Conservation (phyloP, 2,888 invertebrate species). For the Napeogenes inachia region DNA sequence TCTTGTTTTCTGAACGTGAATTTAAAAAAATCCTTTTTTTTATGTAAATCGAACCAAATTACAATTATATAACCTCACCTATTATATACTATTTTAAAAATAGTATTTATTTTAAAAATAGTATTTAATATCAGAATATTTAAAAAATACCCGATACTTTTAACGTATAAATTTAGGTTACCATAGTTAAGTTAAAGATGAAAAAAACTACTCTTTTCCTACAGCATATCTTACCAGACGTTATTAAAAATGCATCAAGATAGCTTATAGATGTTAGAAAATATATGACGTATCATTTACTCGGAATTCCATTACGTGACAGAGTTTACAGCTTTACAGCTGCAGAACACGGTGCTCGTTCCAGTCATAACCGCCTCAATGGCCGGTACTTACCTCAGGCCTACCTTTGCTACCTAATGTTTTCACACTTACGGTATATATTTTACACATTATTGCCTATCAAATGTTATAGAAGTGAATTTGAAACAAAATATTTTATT, state of each 20-base stretch:
- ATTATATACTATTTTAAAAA: background rate
- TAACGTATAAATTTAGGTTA: no score
- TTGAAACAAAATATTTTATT: background rate
- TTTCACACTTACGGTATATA: conserved; percentile 13
- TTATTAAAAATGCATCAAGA: conserved; percentile 3
- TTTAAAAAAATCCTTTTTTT: no score
- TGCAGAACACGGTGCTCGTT: conserved; percentile 42
- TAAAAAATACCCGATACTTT: no score
- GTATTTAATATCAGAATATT: no score
- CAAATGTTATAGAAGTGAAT: background rate
- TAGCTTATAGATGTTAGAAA: background rate
- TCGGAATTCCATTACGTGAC: conserved; percentile 39
- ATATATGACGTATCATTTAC: conserved; percentile 1
- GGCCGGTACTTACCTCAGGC: conserved; percentile 38
- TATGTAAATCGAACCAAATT: no score
- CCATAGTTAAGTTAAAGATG: no score
- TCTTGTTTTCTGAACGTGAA: no score
- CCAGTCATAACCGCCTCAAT: conserved; percentile 49
- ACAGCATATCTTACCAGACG: background rate
- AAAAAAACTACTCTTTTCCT: background rate
- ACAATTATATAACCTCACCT: background rate
- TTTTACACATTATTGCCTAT: conserved; percentile 6
- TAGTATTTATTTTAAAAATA: background rate
- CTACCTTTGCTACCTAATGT: conserved; percentile 23
- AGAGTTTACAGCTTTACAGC: conserved; percentile 44